Base-by-base conservation (phyloP, 2,113 vertebrate species). In the Oryzias melastigma region DNA sequence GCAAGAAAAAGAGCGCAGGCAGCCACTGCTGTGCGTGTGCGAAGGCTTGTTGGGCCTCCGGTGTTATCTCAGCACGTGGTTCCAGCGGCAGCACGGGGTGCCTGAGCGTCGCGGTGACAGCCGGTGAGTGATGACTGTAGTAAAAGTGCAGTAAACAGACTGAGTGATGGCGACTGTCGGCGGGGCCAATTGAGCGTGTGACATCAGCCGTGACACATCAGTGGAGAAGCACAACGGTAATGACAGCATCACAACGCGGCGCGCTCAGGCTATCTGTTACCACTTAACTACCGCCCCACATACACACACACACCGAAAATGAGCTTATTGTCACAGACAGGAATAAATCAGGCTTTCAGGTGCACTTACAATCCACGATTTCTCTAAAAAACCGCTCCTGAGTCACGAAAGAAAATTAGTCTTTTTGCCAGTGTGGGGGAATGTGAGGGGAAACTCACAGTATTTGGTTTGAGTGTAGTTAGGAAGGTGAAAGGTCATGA, bases 141-240 rank as follows among this genome's bases (percentile, higher is more conserved):
- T 89, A 84, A 88, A 85, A 73, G 71, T 71, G 83, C 65, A 76
- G 83, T 91, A 90, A 89, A 83, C 71, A 73, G 75, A 52, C 68
- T 88, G 89, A 90, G 77, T 80, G 87, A 90, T 90, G 84, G 80
- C 71, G 62, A 66, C 85, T 88, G 89, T 89, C 86, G 81, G 69
- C 66, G 73, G 80, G 85, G 81, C 86, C 88, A 90, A 92, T 89
- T 91, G 91, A 87, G 88, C 85, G 62, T 89, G 83, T 89, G 89
- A 91, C 91, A 91, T 88, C 87, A 85, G 89, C 80, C 80, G 76
- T 77, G 80, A 74, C 82, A 81, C 75, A 84, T 86, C 80, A 64
- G 82, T 66, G 65, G 82, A 87, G 84, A 85, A 85, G 82, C 85
- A 82, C 79, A 73, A 79, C 78, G 75, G 87, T 90, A 90, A 92